A percentile compares a stretch with the other conserved stretches of the same genome.
Conservation (phyloP, 2,113 vertebrate genomes). For the Dissostichus mawsoni region DNA sequence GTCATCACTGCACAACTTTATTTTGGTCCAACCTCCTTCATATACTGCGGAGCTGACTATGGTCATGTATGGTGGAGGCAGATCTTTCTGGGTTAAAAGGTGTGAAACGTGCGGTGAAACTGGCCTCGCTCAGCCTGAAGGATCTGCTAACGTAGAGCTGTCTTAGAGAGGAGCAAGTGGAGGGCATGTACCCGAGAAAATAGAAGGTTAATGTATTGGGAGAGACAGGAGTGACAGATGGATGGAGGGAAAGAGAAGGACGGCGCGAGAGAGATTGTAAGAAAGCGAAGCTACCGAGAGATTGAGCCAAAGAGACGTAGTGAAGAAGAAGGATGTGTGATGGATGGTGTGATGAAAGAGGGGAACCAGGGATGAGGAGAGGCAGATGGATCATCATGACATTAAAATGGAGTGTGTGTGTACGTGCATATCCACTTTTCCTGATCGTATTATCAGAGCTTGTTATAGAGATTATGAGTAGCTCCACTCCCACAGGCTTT, state of each 20-base stretch:
- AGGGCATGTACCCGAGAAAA: background rate
- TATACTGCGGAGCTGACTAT: background rate
- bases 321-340: slow-evolving; percentile 63
- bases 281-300: slow-evolving; percentile 25
- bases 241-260: slow-evolving; percentile 33
- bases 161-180: slow-evolving; percentile 4
- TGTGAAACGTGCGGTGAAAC: slow-evolving; percentile 27
- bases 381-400: slow-evolving; percentile 66
- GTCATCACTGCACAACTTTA: no score
- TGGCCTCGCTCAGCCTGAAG: slow-evolving; percentile 8
- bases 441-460: slow-evolving; percentile 21
- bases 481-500: slow-evolving; percentile 13
- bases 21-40: background rate
- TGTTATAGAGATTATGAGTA: slow-evolving; percentile 25
- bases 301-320: slow-evolving; percentile 31
- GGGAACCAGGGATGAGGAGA: slow-evolving; percentile 60
- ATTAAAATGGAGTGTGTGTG: slow-evolving; percentile 32
- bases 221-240: slow-evolving; percentile 51
- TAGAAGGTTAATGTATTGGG: slow-evolving; percentile 14
- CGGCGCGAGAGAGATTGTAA: slow-evolving; percentile 5
- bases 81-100: slow-evolving; percentile 38
- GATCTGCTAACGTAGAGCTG: slow-evolving; percentile 23
- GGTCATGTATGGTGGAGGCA: background rate
- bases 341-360: slow-evolving; percentile 69
- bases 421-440: background rate